Evolutionary conservation across 2,888 invertebrate genomes (phyloP).

Genomic region (Drosophila pseudotalamancana): DNA sequence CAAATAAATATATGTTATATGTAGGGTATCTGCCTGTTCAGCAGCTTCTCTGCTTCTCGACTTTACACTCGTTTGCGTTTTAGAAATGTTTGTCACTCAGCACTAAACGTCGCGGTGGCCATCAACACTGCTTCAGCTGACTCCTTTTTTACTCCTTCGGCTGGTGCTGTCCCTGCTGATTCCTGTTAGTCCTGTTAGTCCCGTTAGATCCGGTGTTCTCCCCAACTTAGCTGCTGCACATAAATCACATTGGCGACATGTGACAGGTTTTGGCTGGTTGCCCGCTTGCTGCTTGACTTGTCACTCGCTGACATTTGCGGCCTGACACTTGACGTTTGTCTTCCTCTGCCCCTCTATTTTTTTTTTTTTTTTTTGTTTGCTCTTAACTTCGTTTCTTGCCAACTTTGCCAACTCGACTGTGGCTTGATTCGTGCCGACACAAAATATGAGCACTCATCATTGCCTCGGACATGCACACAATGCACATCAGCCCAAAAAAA

Average conservation of each 20-base stretch:
- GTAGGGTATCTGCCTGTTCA: background rate
- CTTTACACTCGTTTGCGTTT: constrained; percentile 1
- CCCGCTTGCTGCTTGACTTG: constrained; percentile 60
- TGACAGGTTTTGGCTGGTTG: constrained; percentile 67
- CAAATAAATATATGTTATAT: background rate
- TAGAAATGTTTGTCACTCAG: constrained; percentile 39
- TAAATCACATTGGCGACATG: constrained; percentile 66
- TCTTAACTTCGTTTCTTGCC: constrained; percentile 23
- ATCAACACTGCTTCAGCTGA: constrained; percentile 13
- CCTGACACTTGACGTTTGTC: constrained; percentile 71
- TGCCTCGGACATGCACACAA: constrained; percentile 37
- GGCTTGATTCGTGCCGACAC: constrained; percentile 27
- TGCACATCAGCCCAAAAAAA: constrained; percentile 19
- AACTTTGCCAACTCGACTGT: constrained; percentile 18
- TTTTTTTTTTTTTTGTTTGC: constrained; percentile 5
- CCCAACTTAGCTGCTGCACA: constrained; percentile 35
- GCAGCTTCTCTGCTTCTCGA: too few relatives aligned
- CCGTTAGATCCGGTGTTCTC: background rate
- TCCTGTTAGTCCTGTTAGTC: constrained; percentile 15
- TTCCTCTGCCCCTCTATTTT: constrained; percentile 5
- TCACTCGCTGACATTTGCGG: constrained; percentile 72
- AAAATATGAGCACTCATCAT: constrained; percentile 53
- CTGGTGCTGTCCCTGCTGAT: constrained; percentile 12
- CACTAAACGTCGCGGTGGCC: constrained; percentile 37
- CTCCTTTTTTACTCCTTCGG: constrained; percentile 13